phyloP scores from a whole-genome alignment of 2,888 invertebrate species.

The Bhutanitis thaidina region DNA sequence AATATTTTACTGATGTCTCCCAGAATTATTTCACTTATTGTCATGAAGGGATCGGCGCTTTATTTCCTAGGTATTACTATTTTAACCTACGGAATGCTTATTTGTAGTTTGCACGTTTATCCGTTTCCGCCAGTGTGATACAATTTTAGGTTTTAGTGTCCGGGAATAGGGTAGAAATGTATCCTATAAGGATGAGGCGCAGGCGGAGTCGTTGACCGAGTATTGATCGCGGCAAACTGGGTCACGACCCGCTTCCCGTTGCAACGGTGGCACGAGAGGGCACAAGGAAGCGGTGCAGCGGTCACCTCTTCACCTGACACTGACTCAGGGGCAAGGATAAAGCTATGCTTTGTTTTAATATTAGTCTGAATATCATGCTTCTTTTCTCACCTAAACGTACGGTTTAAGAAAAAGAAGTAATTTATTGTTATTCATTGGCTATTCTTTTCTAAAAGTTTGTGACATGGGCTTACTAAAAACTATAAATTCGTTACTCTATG shows the following conservation, averaged over 20 bases:
- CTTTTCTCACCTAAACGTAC: no score
- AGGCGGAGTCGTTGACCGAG: constrained; percentile 74
- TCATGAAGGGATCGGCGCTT: no score
- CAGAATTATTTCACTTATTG: no score
- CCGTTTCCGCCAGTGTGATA: constrained; percentile 4
- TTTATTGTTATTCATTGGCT: no score
- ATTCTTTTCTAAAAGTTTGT: no score
- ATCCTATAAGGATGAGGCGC: constrained; percentile 45
- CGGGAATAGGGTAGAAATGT: constrained; percentile 35
- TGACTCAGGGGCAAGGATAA: constrained; percentile 20
- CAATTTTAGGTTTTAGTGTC: constrained; percentile 26
- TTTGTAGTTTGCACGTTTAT: constrained; percentile 14
- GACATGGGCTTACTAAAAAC: no score
- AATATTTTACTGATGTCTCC: no score
- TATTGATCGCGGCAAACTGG: constrained; percentile 75
- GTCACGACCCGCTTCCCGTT: constrained; percentile 73
- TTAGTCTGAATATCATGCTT: not conserved
- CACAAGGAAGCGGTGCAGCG: constrained; percentile 39
- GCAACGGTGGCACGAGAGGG: constrained; percentile 46
- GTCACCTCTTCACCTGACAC: constrained; percentile 27
- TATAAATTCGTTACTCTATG: no score
- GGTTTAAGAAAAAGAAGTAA: not conserved
- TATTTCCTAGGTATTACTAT: no score
- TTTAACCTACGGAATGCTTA: constrained; percentile 14
- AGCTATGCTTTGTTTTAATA: not conserved